These are phyloP conservation scores for Salticus scenicus DNA, from an alignment of 2,888 invertebrate genomes.

Conservation along the genomic window DNA sequence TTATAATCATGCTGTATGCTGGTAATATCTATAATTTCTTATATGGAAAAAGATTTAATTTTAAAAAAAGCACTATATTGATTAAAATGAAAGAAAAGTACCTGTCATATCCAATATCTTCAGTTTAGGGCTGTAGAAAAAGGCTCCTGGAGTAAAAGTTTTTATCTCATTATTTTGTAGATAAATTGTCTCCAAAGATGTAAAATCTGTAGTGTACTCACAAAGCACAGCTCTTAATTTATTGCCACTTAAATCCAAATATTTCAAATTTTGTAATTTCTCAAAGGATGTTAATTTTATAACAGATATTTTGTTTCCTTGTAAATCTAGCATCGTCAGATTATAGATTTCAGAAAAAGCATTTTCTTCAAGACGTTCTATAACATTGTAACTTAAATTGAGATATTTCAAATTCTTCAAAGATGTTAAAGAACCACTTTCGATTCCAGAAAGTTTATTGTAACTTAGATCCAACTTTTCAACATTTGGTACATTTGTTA, in stretches of 20 bases:
- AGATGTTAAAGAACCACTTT: background rate
- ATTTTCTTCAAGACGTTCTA: background rate
- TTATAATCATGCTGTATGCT: too few relatives aligned
- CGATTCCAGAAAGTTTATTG: background rate
- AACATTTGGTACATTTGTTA: background rate
- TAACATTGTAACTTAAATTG: background rate
- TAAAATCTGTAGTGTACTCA: background rate
- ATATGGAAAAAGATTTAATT: too few relatives aligned
- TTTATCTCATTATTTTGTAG: background rate
- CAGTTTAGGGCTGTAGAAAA: background rate
- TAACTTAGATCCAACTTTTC: background rate
- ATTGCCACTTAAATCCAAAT: slow-evolving; percentile 11
- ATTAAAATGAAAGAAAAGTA: too few relatives aligned
- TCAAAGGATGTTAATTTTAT: background rate
- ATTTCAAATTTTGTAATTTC: background rate
- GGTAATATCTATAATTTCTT: too few relatives aligned
- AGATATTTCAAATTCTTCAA: background rate
- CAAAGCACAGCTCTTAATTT: background rate
- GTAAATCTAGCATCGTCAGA: background rate
- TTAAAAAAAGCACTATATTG: too few relatives aligned
- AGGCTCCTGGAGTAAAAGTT: background rate
- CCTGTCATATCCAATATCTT: background rate
- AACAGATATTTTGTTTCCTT: background rate
- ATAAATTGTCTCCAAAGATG: background rate
- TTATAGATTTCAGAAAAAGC: background rate